A percentile compares a stretch with the other conserved stretches of the same genome.
These are phyloP conservation scores for Piliocolobus tephrosceles DNA, from an alignment of 2,113 vertebrate genomes.

Conservation along the genomic window DNA sequence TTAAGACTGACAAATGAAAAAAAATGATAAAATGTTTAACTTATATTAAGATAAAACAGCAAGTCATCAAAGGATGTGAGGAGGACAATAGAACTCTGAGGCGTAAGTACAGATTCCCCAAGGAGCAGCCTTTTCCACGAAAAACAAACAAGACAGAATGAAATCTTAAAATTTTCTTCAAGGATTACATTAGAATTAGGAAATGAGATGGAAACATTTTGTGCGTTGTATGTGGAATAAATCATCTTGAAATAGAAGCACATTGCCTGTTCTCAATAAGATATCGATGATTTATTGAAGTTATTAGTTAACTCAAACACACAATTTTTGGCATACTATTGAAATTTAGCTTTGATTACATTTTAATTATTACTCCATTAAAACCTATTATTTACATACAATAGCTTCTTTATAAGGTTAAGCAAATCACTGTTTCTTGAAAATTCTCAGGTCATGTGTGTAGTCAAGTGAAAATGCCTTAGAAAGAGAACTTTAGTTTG, in stretches of 20 bases:
- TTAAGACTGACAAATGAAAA: neutral
- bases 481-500: slow-evolving; percentile 68
- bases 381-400: neutral
- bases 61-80: slow-evolving; percentile 37
- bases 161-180: slow-evolving; percentile 35
- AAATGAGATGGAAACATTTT: neutral
- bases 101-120: neutral
- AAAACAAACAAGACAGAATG: neutral
- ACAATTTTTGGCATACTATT: neutral
- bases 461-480: slow-evolving; percentile 38
- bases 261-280: slow-evolving; percentile 33
- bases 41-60: neutral
- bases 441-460: slow-evolving; percentile 55
- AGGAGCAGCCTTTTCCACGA: neutral
- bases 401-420: slow-evolving; percentile 10
- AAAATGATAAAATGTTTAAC: neutral
- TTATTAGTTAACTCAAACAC: slow-evolving; percentile 40
- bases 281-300: slow-evolving; percentile 30
- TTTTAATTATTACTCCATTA: neutral
- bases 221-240: neutral
- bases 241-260: slow-evolving; percentile 21
- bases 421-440: slow-evolving; percentile 44
- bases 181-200: neutral
- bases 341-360: slow-evolving; percentile 9
- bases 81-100: neutral